Evolutionary conservation across 2,888 invertebrate genomes (phyloP).

Genomic region (Allolobophora icterica): DNA sequence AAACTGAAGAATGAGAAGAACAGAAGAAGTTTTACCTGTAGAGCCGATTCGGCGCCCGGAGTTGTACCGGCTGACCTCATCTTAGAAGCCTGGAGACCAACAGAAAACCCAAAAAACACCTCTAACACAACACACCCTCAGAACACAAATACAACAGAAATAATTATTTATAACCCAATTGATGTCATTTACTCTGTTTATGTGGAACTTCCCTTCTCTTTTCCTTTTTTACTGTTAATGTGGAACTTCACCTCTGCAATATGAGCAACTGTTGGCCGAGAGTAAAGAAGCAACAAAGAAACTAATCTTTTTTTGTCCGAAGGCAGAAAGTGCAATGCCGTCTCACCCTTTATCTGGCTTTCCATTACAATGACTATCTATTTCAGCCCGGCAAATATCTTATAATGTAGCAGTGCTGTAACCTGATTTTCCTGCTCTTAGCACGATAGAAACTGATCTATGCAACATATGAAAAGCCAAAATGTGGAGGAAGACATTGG

Average conservation of each 20-base stretch:
- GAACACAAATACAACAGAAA: not conserved
- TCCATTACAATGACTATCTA: too few relatives aligned
- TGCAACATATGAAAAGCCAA: too few relatives aligned
- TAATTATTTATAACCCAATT: too few relatives aligned
- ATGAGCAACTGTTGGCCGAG: conserved; percentile 66
- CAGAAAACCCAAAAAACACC: not conserved
- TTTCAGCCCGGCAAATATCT: too few relatives aligned
- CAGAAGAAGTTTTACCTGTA: not conserved
- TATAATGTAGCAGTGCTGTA: too few relatives aligned
- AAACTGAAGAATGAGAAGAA: too few relatives aligned
- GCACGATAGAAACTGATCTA: too few relatives aligned
- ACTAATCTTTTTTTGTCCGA: conserved; percentile 40
- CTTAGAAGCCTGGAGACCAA: conserved; percentile 13
- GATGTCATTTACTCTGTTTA: too few relatives aligned
- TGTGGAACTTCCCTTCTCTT: too few relatives aligned
- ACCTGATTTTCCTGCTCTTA: too few relatives aligned
- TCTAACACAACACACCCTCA: not conserved
- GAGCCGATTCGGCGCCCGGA: not conserved
- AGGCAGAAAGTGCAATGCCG: not conserved
- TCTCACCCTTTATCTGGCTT: not conserved
- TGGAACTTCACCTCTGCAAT: conserved; percentile 48
- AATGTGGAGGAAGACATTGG: too few relatives aligned
- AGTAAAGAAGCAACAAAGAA: conserved; percentile 70
- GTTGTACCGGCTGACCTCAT: not conserved
- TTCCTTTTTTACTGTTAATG: too few relatives aligned